A percentile compares a stretch with the other conserved stretches of the same genome.
These are phyloP conservation scores for Agrochola macilenta DNA, from an alignment of 2,888 invertebrate genomes.

Conservation along the genomic window DNA sequence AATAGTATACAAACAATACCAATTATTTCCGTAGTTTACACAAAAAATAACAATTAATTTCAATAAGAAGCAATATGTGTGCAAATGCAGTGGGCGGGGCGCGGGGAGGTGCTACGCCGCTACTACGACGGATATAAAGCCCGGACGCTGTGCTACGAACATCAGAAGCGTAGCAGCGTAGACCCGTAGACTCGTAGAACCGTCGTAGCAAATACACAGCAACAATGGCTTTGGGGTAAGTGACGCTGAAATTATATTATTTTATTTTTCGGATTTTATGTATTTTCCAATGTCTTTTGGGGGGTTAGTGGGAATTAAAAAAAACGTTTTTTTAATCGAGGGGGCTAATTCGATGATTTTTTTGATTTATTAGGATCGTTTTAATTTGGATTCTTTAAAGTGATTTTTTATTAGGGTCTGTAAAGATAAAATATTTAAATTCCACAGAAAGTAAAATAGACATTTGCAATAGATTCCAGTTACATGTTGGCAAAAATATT, in stretches of 20 bases:
- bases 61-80: conserved; percentile 69
- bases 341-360: too few species aligned
- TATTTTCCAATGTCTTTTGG: conserved; percentile 10
- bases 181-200: conserved; percentile 68
- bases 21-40: conserved; percentile 52
- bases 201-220: conserved; percentile 53
- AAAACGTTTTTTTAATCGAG: too few species aligned
- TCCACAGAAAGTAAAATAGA: neutral
- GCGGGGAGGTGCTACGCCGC: conserved; percentile 70
- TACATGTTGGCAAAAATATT: neutral
- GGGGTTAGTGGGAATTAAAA: neutral
- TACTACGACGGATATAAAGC: conserved; percentile 78
- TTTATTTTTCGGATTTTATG: conserved; percentile 5
- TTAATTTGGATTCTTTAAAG: neutral
- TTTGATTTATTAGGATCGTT: neutral
- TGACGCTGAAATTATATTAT: conserved; percentile 31
- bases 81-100: conserved; percentile 73
- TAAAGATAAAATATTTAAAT: neutral
- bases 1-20: conserved; percentile 41
- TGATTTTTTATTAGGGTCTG: neutral
- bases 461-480: neutral
- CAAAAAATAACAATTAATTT: conserved; percentile 72
- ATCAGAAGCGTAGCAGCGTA: conserved; percentile 75
- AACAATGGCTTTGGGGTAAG: conserved; percentile 74
- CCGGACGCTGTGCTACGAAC: conserved; percentile 72